phyloP scores from a whole-genome alignment of 92 coral and sea anemone species.

The Scolanthus callimorphus region DNA sequence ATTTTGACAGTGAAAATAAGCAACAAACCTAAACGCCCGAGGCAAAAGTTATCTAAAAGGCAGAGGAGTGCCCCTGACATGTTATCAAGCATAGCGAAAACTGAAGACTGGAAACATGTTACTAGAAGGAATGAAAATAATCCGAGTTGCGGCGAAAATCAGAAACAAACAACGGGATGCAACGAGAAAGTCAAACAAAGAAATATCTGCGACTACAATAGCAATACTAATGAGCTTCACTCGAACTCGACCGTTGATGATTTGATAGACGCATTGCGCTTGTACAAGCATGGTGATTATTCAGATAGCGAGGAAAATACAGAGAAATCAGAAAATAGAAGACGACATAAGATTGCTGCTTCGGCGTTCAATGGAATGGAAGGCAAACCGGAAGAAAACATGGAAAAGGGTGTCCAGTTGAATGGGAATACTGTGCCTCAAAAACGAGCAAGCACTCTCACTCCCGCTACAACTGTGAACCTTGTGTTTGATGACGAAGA shows the following conservation, averaged over 20 bases:
- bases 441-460: conserved; percentile 49
- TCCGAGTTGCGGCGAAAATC: neutral
- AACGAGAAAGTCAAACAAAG: conserved; percentile 18
- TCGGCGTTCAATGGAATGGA: neutral
- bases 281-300: conserved; percentile 21
- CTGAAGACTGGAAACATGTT: neutral
- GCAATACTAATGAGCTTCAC: conserved; percentile 41
- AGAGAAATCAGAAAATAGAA: neutral
- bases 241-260: conserved; percentile 38
- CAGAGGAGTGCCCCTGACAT: conserved; percentile 24
- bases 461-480: conserved; percentile 64
- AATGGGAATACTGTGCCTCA: neutral
- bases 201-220: conserved; percentile 11
- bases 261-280: conserved; percentile 42
- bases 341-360: neutral
- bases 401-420: neutral
- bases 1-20: conserved; percentile 51
- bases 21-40: conserved; percentile 20
- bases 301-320: neutral
- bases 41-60: conserved; percentile 27
- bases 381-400: too few species aligned
- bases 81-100: neutral
- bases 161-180: conserved; percentile 6
- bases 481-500: conserved; percentile 63
- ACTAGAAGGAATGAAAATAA: neutral